Conservation (phyloP, 2,888 invertebrate genomes). For the Anthrax anthrax region DNA sequence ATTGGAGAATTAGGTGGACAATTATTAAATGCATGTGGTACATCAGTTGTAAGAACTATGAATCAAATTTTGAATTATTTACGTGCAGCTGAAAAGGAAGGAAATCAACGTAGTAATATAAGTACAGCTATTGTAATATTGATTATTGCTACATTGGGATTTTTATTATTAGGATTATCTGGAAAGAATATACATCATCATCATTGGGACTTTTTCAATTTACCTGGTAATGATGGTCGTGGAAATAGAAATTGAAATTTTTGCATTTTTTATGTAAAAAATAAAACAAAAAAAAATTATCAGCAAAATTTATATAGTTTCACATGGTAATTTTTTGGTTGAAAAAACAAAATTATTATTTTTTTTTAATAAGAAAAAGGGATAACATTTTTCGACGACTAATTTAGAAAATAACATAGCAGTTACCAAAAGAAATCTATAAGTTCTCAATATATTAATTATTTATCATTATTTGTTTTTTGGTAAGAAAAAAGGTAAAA, state of each 20-base stretch:
- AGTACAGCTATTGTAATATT: conserved; percentile 65
- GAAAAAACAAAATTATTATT: too few relatives aligned
- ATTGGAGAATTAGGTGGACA: conserved; percentile 56
- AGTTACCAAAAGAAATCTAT: background rate
- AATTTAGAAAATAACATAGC: too few relatives aligned
- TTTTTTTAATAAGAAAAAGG: too few relatives aligned
- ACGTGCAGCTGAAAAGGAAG: conserved; percentile 40
- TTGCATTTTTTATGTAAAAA: background rate
- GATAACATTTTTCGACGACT: too few relatives aligned
- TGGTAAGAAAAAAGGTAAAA: background rate
- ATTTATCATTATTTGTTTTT: background rate
- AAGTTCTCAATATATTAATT: background rate
- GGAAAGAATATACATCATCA: conserved; percentile 62
- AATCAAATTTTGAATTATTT: conserved; percentile 52
- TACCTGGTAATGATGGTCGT: conserved; percentile 45
- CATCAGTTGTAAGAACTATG: conserved; percentile 47
- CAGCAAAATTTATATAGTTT: too few relatives aligned
- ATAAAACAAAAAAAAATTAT: too few relatives aligned
- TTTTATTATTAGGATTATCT: conserved; percentile 60
- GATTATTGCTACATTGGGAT: conserved; percentile 59
- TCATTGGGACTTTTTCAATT: conserved; percentile 81
- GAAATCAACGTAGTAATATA: conserved; percentile 46
- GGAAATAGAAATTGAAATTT: background rate
- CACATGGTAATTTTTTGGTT: too few relatives aligned
- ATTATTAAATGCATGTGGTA: conserved; percentile 52